Base-by-base conservation (phyloP, 1,140 invertebrate genomes). In the Pachyrhynchus sulphureomaculatus region DNA sequence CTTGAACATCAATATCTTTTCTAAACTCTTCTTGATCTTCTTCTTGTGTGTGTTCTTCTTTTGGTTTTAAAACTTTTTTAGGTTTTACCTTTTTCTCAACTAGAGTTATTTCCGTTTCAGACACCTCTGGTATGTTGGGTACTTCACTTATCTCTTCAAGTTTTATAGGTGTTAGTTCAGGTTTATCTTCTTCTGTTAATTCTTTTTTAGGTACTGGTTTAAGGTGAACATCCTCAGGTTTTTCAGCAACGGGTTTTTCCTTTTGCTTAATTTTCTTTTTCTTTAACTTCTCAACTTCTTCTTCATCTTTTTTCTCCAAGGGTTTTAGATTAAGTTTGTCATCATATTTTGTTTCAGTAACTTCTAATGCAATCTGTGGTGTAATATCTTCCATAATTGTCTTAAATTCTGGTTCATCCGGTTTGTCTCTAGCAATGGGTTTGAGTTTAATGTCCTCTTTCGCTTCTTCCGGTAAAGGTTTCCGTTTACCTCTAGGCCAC, bases 1-100 rank as follows among this genome's bases (percentile, higher is more conserved):
- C 66, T 56, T 80, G 79, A 58, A 82, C 77, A 57, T 80, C 78
- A 12, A 81, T 75, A 54, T 80, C 77, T 58, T 81, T 77, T 49
- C 76, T 71, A 36, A 77, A 81, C 48, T 77, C 73, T 24, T 78
- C 41, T 63, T 72, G 47, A 68, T 72, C 71, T 71, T 73, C 58
- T 74, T 78, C 55, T 70, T 77, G 17, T 69, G 73, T 37, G 57
- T 72, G 68, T 52, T 68, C 68, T 49, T 68, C 72, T 70, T 72
- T 59, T 74, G 65, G 68, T 68, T 73, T 67, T 69, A 74, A 51
- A 77, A 76, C 56, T 60, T 74, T 47, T 61, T 68, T 65, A 65
- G 54, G 17, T 69, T 69, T 69, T 36, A 69, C 68, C 44, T 68
- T 71, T 39, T 72, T 69, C 33, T 71, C 67, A 13, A 64, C 41